A percentile compares a stretch with the other conserved stretches of the same genome.
Evolutionary conservation across 2,888 invertebrate species (phyloP).

Genomic region (Drosophila testacea): DNA sequence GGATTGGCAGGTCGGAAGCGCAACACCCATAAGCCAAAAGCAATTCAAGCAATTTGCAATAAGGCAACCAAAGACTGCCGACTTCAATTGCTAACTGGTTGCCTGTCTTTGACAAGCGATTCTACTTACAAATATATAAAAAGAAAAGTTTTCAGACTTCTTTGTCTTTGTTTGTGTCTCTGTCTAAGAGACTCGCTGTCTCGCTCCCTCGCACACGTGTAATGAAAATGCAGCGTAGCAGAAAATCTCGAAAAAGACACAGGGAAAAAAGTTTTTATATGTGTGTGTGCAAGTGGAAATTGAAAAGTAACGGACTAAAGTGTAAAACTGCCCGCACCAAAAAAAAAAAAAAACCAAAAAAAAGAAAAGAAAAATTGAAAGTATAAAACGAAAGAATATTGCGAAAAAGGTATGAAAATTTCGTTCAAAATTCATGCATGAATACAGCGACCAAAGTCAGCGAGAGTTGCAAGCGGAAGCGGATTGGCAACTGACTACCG

Average conservation of each 20-base stretch:
- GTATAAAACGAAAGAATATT: conserved; percentile 63
- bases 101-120: conserved; percentile 53
- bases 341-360: not conserved
- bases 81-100: conserved; percentile 55
- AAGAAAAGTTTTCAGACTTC: conserved; percentile 34
- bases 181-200: conserved; percentile 30
- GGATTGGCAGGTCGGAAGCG: conserved; percentile 2
- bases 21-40: conserved; percentile 60
- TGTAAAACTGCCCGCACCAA: conserved; percentile 46
- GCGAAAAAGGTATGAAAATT: conserved; percentile 77
- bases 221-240: conserved; percentile 77
- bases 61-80: conserved; percentile 60
- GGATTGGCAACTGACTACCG: conserved; percentile 44
- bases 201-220: conserved; percentile 50
- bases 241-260: conserved; percentile 77
- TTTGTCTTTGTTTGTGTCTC: conserved; percentile 47
- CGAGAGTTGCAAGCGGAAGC: conserved; percentile 49
- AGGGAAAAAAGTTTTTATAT: conserved; percentile 44
- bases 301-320: conserved; percentile 78
- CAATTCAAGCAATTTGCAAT: conserved; percentile 78
- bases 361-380: conserved; percentile 19
- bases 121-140: conserved; percentile 21
- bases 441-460: conserved; percentile 60
- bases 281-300: conserved; percentile 63
- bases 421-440: conserved; percentile 78